Evolutionary conservation across 2,797 vertebrate genomes (phyloP), one percentile per base, ranked within the genome.

Genomic region (Stomatorhinus walkeri): DNA sequence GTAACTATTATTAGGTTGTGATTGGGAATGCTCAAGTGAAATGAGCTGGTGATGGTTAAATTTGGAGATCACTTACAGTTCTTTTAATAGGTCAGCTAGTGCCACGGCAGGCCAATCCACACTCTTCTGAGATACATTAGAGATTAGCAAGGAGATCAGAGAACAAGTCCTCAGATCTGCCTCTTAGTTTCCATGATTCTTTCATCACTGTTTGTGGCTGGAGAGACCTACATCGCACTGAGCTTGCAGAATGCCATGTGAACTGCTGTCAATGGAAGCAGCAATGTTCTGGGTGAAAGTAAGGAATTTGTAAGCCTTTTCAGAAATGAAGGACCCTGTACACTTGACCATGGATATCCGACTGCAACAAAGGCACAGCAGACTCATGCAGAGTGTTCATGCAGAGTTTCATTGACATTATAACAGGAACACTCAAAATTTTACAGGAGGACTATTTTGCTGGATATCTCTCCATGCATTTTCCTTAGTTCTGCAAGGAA

Each of bases 71-170:
- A 83, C 54, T 81, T 56, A 85, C 36, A 7, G 22, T 54, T 32
- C 54, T 36, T 48, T 88, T 59, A 88, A 88, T 88, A 85, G 54
- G 49, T 19, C 40, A 24, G 19, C 12, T 68, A 68, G 61, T n/a
- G 48, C 54, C 88, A 68, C 54, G 10, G 43, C 84, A 7, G 81
- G 81, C 79, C 85, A 88, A 88, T 84, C 88, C 56, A 49, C 56
- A 14, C 22, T 81, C 43, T 16, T 16, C 54, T 24, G 36, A 51
- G 79, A n/a, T 54, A 61, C 9, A 7, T 59, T 22, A 24, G 40
- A 85, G 88, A 88, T 88, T 61, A 88, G 40, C 14, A 22, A 10
- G 4, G 43, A 88, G 81, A 85, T 85, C 43, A 88, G 79, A 68
- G 64, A 51, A 88, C 46, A 49, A 24, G 54, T 64, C 54, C 76